Conservation (phyloP, 2,113 vertebrate genomes). For the Echinops telfairi region DNA sequence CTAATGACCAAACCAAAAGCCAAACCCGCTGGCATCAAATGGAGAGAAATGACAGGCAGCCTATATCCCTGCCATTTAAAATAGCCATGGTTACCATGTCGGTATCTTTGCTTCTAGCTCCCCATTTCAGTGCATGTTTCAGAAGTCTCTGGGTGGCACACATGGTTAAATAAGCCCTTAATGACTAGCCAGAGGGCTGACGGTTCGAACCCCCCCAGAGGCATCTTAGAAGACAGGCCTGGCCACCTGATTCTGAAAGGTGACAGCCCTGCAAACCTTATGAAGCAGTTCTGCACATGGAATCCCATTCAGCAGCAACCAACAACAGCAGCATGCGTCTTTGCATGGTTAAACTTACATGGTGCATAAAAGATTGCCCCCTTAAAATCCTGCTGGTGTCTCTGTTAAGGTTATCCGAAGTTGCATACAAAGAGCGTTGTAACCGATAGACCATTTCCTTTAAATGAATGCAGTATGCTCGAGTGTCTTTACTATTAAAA, state of each 20-base stretch:
- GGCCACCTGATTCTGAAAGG: neutral
- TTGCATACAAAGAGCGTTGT: slow-evolving; percentile 5
- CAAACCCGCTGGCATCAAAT: neutral
- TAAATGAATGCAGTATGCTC: neutral
- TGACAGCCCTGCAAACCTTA: neutral
- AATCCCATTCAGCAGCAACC: neutral
- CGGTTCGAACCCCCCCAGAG: neutral
- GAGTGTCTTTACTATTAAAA: neutral
- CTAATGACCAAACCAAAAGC: neutral
- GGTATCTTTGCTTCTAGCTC: neutral
- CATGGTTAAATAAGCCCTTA: neutral
- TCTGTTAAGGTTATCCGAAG: neutral
- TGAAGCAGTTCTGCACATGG: neutral
- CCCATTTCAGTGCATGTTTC: neutral
- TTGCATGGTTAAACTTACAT: slow-evolving; percentile 16
- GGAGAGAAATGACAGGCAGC: neutral
- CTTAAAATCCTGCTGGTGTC: neutral
- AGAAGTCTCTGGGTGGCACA: neutral
- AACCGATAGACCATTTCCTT: neutral
- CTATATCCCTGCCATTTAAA: neutral
- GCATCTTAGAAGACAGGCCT: neutral
- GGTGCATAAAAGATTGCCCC: neutral
- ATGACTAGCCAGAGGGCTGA: neutral
- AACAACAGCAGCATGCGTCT: neutral
- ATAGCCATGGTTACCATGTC: neutral